Percentiles rank a stretch among this genome's conserved stretches.
phyloP scores from a whole-genome alignment of 1,140 invertebrate genomes.

The Cotesia chilonis region DNA sequence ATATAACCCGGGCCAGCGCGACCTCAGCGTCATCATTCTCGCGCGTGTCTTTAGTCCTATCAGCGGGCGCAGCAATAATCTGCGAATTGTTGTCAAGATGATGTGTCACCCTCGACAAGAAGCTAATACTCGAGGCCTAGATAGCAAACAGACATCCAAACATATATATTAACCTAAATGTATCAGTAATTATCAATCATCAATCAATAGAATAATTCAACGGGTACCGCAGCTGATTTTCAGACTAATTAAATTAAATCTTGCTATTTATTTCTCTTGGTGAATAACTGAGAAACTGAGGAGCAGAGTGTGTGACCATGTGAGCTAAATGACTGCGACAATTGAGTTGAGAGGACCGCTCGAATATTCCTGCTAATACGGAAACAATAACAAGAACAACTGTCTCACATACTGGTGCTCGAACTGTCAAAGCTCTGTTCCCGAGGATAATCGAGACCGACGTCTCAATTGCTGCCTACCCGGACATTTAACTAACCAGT shows the following conservation, averaged over 20 bases:
- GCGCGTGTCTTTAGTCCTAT: slow-evolving; percentile 50
- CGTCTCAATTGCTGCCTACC: slow-evolving; percentile 32
- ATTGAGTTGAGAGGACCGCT: slow-evolving; percentile 1
- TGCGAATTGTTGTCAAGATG: slow-evolving; percentile 59
- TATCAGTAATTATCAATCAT: slow-evolving; percentile 10
- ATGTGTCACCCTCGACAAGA: slow-evolving; percentile 49
- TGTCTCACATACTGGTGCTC: slow-evolving; percentile 11
- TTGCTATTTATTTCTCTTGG: no score
- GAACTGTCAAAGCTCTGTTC: slow-evolving; percentile 32
- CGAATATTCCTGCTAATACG: slow-evolving; percentile 16
- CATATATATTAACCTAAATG: slow-evolving; percentile 18
- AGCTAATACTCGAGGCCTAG: slow-evolving; percentile 13
- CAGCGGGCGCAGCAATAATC: slow-evolving; percentile 43
- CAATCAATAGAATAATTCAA: no score
- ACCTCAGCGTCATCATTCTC: slow-evolving; percentile 55
- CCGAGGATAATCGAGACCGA: slow-evolving; percentile 32
- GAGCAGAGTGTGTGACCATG: no score
- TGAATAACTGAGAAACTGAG: no score
- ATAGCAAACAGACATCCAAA: slow-evolving; percentile 27
- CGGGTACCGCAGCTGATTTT: no score
- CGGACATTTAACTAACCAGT: not conserved
- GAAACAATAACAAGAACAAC: not conserved
- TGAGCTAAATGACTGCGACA: not conserved
- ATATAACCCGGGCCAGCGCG: slow-evolving; percentile 58
- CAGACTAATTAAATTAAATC: no score